Evolutionary conservation across 2,797 vertebrate genomes (phyloP).

Genomic region (Prunella strophiata): DNA sequence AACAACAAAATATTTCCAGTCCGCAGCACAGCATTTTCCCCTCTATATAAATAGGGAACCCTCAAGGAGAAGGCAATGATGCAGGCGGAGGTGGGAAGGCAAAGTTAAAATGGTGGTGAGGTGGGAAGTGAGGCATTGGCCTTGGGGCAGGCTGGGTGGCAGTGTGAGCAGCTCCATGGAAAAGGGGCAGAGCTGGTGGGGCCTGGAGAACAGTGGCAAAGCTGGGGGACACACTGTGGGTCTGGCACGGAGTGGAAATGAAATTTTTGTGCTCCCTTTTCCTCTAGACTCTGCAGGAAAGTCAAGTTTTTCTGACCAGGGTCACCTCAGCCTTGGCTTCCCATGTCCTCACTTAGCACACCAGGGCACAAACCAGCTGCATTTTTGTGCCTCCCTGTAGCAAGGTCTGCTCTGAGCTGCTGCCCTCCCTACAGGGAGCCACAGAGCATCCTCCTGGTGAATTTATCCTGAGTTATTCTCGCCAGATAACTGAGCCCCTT

Average conservation of each 20-base stretch:
- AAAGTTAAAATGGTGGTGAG: not conserved
- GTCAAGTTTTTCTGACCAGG: not conserved
- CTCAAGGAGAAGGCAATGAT: constrained; percentile 69
- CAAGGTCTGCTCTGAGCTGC: not conserved
- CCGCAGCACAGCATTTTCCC: constrained; percentile 71
- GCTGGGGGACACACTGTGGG: fast-evolving
- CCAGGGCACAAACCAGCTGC: fast-evolving
- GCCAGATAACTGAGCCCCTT: not conserved
- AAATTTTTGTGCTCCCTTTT: not conserved
- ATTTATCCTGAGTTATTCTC: not conserved
- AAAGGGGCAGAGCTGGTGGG: not conserved
- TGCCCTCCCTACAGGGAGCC: not conserved
- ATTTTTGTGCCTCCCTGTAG: not conserved
- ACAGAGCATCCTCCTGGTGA: not conserved
- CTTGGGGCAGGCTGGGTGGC: not conserved
- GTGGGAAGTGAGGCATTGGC: not conserved
- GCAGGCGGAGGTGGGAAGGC: constrained; percentile 51
- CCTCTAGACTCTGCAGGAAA: not conserved
- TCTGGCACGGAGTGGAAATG: not conserved
- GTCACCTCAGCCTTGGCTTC: not conserved
- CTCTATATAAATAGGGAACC: constrained; percentile 73
- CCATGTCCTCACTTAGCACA: not conserved
- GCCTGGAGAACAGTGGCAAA: no score
- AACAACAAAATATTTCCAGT: constrained; percentile 78
- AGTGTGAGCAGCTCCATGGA: not conserved